Percentiles rank a stretch among this genome's conserved stretches.
Conservation (phyloP, 2,797 vertebrate genomes). For the Sebastes baramenuke region DNA sequence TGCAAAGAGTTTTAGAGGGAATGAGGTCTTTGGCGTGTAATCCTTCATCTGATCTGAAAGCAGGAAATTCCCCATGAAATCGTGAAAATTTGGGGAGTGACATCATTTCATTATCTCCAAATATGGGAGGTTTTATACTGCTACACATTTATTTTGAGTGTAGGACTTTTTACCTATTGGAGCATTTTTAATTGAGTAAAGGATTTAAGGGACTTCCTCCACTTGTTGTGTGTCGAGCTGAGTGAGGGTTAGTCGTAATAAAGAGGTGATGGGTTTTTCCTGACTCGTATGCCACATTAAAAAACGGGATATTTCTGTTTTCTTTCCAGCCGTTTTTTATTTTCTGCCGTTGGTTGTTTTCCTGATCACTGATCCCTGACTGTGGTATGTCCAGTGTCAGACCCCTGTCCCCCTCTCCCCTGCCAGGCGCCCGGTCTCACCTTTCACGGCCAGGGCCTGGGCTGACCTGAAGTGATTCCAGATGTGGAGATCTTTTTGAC, state of each 20-base stretch:
- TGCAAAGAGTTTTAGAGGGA: not conserved
- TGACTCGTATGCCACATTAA: slow-evolving; percentile 23
- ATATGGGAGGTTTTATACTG: not conserved
- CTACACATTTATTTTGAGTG: not conserved
- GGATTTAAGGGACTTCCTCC: not conserved
- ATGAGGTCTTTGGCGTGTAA: not conserved
- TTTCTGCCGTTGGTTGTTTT: slow-evolving; percentile 45
- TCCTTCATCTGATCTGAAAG: slow-evolving; percentile 1
- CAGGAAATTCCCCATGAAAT: not conserved
- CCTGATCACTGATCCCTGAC: slow-evolving; percentile 57
- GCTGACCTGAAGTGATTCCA: slow-evolving; percentile 87
- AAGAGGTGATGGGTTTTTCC: slow-evolving; percentile 7
- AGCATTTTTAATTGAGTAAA: not conserved
- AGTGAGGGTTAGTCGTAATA: not conserved
- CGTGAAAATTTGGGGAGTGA: not conserved
- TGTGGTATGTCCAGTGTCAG: slow-evolving; percentile 77
- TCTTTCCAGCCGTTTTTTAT: slow-evolving; percentile 10
- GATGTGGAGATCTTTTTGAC: slow-evolving; percentile 82
- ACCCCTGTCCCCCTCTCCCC: slow-evolving; percentile 57
- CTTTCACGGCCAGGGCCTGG: slow-evolving; percentile 81
- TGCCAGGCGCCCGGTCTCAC: slow-evolving; percentile 76
- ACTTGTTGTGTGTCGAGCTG: not conserved
- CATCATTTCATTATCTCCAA: not conserved
- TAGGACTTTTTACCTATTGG: not conserved
- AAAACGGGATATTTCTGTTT: slow-evolving; percentile 34